Evolutionary conservation across 2,888 invertebrate genomes (phyloP), one percentile per base, ranked within the genome.

Genomic region (Lasioglossum oenotherae): DNA sequence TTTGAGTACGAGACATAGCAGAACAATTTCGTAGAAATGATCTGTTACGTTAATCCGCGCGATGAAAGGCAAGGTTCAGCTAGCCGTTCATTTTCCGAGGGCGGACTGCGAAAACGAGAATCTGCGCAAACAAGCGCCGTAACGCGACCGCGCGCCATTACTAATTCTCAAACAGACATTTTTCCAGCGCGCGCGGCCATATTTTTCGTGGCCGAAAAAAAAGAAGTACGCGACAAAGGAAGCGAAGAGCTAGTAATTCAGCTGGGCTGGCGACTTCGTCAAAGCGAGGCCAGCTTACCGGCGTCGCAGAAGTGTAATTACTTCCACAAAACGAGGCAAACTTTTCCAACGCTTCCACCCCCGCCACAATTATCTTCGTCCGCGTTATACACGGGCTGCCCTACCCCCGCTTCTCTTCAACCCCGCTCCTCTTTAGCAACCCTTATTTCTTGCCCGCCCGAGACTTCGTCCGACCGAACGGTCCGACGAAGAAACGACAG

Each of bases 271-370:
- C 16, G 83, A 71, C 38, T 73, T 71, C 67, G 73, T 73, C 78
- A 74, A 74, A 81, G 78, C 49, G 71, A 38, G 41, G 14, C 73
- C 38, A 64, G 74, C 67, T 77, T 49, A 74, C 67, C 80, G 44
- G 46, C 67, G 44, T 74, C 76, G 80, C 73, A 80, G 84, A 86
- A 82, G 78, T 73, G 80, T 80, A 87, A 87, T 88, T 88, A 84
- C 86, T 73, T 78, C 38, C 64, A 78, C 77, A 80, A 71, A 88
- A 78, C 73, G 78, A 49, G 57, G 41, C 64, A 71, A 87, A 80
- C 44, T 88, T 88, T 75, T 49, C 35, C 27, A 53, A 53, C 73
- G 41, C 67, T 60, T 23, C 72, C 23, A 69, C 69, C 69, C 72
- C 60, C 19, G 67, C 82, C 75, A 79, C 80, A 75, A 87, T 85